Percentiles rank a stretch among this genome's conserved stretches.
phyloP scores from a whole-genome alignment of 1,140 invertebrate species.

The Luehdorfia chinensis region DNA sequence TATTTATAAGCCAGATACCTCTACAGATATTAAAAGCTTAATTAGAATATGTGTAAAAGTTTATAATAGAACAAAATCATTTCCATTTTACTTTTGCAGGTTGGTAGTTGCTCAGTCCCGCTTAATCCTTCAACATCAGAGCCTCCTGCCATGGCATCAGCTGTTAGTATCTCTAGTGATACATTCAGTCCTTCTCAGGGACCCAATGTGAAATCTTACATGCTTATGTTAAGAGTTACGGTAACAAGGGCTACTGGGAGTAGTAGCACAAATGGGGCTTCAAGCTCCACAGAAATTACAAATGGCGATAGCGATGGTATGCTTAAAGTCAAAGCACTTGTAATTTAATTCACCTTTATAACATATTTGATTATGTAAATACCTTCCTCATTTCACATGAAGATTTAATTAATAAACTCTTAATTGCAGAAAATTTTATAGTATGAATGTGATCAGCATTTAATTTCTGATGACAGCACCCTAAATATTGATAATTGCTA shows the following conservation, averaged over 20 bases:
- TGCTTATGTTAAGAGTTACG: constrained; percentile 88
- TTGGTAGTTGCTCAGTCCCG: constrained; percentile 87
- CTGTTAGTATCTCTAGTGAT: constrained; percentile 90
- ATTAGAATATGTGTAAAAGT: too few species aligned
- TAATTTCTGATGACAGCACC: too few species aligned
- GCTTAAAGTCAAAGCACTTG: constrained; percentile 4
- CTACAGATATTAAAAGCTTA: too few species aligned
- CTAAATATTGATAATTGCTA: too few species aligned
- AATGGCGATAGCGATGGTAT: constrained; percentile 72
- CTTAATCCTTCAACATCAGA: constrained; percentile 88
- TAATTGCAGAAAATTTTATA: too few species aligned
- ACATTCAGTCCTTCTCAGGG: constrained; percentile 89
- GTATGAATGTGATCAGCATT: too few species aligned
- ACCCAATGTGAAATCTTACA: constrained; percentile 91
- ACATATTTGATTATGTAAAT: too few species aligned
- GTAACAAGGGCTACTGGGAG: constrained; percentile 47
- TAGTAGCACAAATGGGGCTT: constrained; percentile 49
- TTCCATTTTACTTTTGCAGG: constrained; percentile 53
- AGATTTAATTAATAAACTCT: too few species aligned
- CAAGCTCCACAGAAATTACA: constrained; percentile 70
- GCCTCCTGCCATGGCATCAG: constrained; percentile 83
- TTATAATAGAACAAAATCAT: too few species aligned
- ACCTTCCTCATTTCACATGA: too few species aligned
- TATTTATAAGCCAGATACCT: too few species aligned
- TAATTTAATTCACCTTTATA: too few species aligned